Evolutionary conservation across 2,888 invertebrate species (phyloP).

Genomic region (Temnothorax ravouxi): DNA sequence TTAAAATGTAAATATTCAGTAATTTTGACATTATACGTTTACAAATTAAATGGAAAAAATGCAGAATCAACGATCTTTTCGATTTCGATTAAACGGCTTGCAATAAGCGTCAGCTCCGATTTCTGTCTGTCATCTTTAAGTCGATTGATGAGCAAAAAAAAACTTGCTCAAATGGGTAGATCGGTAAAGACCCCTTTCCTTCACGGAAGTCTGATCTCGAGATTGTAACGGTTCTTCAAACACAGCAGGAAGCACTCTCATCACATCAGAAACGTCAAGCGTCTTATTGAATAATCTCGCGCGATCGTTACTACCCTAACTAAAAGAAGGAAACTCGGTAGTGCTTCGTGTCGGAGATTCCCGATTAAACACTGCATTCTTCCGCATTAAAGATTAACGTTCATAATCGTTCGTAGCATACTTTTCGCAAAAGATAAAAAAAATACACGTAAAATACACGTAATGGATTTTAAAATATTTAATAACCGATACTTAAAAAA

Average conservation of each 20-base stretch:
- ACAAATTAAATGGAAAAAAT: neutral
- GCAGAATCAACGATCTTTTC: neutral
- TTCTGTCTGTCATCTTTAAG: slow-evolving; percentile 37
- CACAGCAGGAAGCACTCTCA: slow-evolving; percentile 39
- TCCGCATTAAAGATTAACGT: slow-evolving; percentile 1
- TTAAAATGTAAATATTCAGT: neutral
- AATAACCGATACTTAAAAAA: neutral
- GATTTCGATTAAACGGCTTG: neutral
- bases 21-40: neutral
- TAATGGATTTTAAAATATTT: neutral
- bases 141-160: slow-evolving; percentile 36
- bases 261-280: slow-evolving; percentile 25
- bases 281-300: slow-evolving; percentile 35
- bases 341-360: slow-evolving; percentile 23
- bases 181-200: slow-evolving; percentile 22
- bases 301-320: slow-evolving; percentile 33
- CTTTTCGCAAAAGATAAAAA: neutral
- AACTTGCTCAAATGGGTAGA: neutral
- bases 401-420: neutral
- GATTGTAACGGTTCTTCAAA: slow-evolving; percentile 42
- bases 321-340: slow-evolving; percentile 8
- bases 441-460: neutral
- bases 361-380: slow-evolving; percentile 15
- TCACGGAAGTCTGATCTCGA: slow-evolving; percentile 34
- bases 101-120: neutral